phyloP scores from a whole-genome alignment of 2,888 invertebrate species.

The Phalera bucephala region DNA sequence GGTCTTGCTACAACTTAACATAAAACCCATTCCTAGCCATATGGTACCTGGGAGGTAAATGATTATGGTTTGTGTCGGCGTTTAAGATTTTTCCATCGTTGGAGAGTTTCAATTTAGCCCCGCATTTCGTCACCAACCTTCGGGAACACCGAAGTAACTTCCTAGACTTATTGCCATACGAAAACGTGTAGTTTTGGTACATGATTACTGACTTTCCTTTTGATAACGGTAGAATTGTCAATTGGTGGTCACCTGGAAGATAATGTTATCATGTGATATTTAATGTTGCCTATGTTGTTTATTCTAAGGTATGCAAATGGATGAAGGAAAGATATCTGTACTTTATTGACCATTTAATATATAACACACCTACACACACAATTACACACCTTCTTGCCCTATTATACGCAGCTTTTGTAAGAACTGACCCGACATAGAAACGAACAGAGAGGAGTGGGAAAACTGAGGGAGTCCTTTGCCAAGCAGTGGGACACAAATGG shows the following conservation, averaged over 20 bases:
- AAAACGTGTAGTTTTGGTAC: conserved; percentile 16
- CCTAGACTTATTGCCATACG: conserved; percentile 8
- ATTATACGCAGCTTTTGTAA: no score
- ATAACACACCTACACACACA: no score
- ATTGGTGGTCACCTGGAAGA: background rate
- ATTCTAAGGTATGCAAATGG: no score
- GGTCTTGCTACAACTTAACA: conserved; percentile 12
- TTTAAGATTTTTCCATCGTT: conserved; percentile 21
- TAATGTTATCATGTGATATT: no score
- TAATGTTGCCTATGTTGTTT: no score
- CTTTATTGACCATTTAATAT: no score
- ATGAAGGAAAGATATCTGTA: no score
- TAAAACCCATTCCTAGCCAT: conserved; percentile 12
- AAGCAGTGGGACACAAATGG: no score
- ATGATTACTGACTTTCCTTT: conserved; percentile 8
- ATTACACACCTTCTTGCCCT: no score
- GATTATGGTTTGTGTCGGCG: conserved; percentile 36
- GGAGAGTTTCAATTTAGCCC: conserved; percentile 21
- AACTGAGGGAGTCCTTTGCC: no score
- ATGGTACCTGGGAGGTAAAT: conserved; percentile 34
- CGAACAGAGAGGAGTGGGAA: no score
- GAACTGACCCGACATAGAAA: no score
- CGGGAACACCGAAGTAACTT: conserved; percentile 13
- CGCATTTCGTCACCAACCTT: conserved; percentile 14
- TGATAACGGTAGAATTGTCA: background rate